Base-by-base conservation (phyloP, 2,888 invertebrate species). In the Leptopilina syphax region DNA sequence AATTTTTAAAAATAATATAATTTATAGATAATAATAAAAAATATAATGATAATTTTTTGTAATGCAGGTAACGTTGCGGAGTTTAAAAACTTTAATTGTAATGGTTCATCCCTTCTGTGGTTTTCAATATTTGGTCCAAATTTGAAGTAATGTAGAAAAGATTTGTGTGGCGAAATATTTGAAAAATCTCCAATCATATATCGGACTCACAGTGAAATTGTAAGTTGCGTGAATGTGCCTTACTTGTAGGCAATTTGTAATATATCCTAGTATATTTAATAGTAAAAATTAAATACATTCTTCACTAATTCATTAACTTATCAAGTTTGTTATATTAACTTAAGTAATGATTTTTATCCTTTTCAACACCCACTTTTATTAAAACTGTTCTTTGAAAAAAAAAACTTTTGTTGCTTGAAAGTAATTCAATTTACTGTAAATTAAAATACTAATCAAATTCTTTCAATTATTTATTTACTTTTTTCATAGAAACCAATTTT, bases 201-300 rank as follows among this genome's bases (percentile, higher is more conserved):
- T 24, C 63, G 24, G 24, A 63, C 8, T n/a, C 50, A n/a, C 7
- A 24, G 63, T 63, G 24, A 63, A 63, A 63, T 24, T 63, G 24
- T 63, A 63, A 63, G 63, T 24, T 63, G 63, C 63, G 63, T 63
- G 63, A 63, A 63, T 63, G 63, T 63, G 63, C 63, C 63, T 63
- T 63, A 63, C 0, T 18, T 63, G 18, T 63, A 63, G 63, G 63
- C 63, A 63, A 18, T 63, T 63, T 63, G 63, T 63, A 63, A 63
- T 63, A 63, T 63, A 63, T 34, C 34, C 34, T 34, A 34, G 34
- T 34, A 34, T 34, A 34, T 34, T 34, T 63, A 63, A 18, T 63
- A 63, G 63, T 18, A 63, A 18, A 63, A 24, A 63, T 63, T 18
- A 63, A 63, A 63, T 34, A 34, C 34, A 70, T n/a, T 50, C 50